Conservation (phyloP, 1,140 invertebrate genomes). For the Drosophila subpulchrella region DNA sequence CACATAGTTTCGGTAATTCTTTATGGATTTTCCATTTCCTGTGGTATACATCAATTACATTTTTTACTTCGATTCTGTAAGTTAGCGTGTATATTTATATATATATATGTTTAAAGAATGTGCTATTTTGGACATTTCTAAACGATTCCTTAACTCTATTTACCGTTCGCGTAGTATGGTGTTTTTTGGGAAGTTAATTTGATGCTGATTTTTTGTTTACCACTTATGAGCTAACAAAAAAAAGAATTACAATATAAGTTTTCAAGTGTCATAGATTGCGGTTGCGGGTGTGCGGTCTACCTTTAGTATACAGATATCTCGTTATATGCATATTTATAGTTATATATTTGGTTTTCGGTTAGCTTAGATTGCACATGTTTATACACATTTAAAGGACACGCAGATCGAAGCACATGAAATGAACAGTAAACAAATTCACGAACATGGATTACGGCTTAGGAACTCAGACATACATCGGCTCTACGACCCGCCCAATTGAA, state of each 20-base stretch:
- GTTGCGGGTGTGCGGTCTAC: conserved; percentile 44
- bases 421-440: conserved; percentile 82
- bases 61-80: conserved; percentile 44
- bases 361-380: conserved; percentile 68
- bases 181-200: conserved; percentile 19
- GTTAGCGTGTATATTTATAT: conserved; percentile 24
- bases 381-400: conserved; percentile 81
- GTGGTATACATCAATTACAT: conserved; percentile 74
- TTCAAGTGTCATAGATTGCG: conserved; percentile 46
- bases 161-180: conserved; percentile 26
- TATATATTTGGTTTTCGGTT: conserved; percentile 46
- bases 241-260: conserved; percentile 64
- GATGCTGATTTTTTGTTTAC: conserved; percentile 27
- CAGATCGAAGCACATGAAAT: conserved; percentile 79
- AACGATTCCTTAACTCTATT: conserved; percentile 38
- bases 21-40: conserved; percentile 6
- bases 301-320: conserved; percentile 48
- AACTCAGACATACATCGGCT: conserved; percentile 80
- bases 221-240: conserved; percentile 64
- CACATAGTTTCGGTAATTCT: conserved; percentile 47
- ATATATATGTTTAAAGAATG: conserved; percentile 61
- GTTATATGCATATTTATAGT: conserved; percentile 38
- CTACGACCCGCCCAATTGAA: conserved; percentile 30
- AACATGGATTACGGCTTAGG: conserved; percentile 81
- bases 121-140: conserved; percentile 67